Evolutionary conservation across 2,797 vertebrate genomes (phyloP).

Genomic region (Todus mexicanus): DNA sequence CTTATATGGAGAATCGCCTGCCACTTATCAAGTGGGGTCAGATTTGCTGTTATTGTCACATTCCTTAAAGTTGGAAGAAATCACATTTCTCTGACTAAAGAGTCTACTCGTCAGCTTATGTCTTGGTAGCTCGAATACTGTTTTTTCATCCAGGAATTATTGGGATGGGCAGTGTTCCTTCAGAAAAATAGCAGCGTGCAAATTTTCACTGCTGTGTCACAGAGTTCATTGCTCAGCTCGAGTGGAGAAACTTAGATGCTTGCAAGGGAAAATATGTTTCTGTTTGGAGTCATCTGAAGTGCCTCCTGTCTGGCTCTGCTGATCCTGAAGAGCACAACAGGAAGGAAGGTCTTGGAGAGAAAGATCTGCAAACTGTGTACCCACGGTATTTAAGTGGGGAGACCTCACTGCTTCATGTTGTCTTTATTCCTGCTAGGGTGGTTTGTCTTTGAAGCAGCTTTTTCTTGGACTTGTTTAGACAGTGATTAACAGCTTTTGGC

Average conservation of each 20-base stretch:
- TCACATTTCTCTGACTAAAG: slow-evolving; percentile 1
- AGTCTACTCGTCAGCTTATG: neutral
- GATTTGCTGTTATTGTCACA: slow-evolving; percentile 80
- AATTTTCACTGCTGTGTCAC: neutral
- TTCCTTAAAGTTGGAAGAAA: slow-evolving; percentile 72
- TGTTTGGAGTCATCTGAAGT: neutral
- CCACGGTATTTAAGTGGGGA: neutral
- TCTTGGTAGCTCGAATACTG: neutral
- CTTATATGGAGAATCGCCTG: slow-evolving; percentile 80
- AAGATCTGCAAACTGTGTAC: neutral
- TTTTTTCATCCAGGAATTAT: neutral
- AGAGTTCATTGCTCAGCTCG: neutral
- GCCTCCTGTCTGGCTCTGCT: neutral
- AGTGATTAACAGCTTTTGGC: neutral
- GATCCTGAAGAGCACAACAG: neutral
- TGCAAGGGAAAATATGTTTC: neutral
- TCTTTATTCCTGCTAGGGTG: neutral
- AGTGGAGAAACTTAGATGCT: neutral
- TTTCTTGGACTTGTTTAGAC: neutral
- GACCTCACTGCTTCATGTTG: neutral
- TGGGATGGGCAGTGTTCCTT: neutral
- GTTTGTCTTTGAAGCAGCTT: neutral
- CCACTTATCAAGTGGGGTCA: slow-evolving; percentile 72
- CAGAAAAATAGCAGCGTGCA: neutral
- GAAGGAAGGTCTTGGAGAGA: neutral